These are phyloP conservation scores for Pollenia amentaria DNA, from an alignment of 2,888 invertebrate genomes.

Conservation along the genomic window DNA sequence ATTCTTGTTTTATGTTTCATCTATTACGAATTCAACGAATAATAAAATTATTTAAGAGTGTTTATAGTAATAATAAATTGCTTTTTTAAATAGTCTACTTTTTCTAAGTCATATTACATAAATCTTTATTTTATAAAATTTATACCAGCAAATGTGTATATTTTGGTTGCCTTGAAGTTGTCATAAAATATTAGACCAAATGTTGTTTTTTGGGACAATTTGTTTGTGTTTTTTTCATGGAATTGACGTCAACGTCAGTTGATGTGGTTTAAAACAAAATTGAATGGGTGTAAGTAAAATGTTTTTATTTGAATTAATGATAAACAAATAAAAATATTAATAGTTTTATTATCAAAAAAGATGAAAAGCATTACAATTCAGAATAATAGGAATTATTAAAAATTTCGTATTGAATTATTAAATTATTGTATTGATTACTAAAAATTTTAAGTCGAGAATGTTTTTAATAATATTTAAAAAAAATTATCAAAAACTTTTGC, in stretches of 20 bases:
- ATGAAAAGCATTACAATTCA: no score
- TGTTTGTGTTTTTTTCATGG: slow-evolving; percentile 39
- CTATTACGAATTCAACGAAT: neutral
- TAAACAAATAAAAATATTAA: neutral
- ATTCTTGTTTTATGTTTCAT: no score
- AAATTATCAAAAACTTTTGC: no score
- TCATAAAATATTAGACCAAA: slow-evolving; percentile 49
- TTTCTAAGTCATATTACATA: neutral
- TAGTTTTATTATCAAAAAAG: no score
- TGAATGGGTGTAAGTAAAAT: neutral
- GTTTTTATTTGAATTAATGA: neutral
- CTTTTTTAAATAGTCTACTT: slow-evolving; percentile 17
- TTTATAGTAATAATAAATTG: neutral
- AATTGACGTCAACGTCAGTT: slow-evolving; percentile 63
- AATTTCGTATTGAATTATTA: no score
- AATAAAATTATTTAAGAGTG: neutral
- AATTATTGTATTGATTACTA: no score
- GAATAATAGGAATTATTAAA: no score
- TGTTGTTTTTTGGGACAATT: slow-evolving; percentile 36
- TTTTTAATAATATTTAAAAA: no score
- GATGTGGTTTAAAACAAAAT: neutral
- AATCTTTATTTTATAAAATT: neutral
- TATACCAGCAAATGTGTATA: slow-evolving; percentile 1
- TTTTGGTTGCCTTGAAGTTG: slow-evolving; percentile 59
- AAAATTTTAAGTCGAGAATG: no score